These are phyloP conservation scores for Muntiacus muntjak DNA, from an alignment of 2,113 vertebrate species.

Conservation along the genomic window DNA sequence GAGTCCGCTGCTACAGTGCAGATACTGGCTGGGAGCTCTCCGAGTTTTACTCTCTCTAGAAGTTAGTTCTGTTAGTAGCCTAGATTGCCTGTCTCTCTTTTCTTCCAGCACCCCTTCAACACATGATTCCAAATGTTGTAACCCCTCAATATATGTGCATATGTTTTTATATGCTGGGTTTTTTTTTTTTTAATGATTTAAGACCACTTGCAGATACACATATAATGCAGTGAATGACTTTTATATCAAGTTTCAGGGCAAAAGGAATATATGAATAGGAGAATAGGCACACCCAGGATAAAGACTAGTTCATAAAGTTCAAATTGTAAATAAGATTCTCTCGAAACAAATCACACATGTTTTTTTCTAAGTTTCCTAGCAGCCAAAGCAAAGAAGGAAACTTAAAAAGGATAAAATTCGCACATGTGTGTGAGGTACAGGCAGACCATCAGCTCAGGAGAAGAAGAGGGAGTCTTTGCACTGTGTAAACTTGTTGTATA, in stretches of 20 bases:
- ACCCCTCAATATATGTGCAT: neutral
- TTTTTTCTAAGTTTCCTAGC: slow-evolving; percentile 3
- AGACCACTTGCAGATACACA: neutral
- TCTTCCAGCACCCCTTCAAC: neutral
- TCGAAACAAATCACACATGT: neutral
- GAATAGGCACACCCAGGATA: neutral
- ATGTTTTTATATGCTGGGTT: neutral
- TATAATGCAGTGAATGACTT: neutral
- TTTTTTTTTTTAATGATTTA: neutral
- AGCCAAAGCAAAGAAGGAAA: slow-evolving; percentile 7
- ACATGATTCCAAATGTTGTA: neutral
- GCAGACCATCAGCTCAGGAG: neutral
- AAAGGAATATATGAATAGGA: neutral
- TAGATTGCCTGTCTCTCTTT: neutral
- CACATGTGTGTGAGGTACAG: neutral
- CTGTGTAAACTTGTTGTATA: fast-evolving
- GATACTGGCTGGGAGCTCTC: neutral
- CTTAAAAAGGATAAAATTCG: neutral
- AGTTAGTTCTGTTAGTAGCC: neutral
- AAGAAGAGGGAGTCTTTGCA: neutral
- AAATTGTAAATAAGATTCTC: neutral
- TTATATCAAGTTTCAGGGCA: neutral
- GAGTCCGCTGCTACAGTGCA: neutral
- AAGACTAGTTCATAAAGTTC: neutral
- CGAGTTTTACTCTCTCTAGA: neutral